A percentile compares a stretch with the other conserved stretches of the same genome.
Evolutionary conservation across 2,113 vertebrate species (phyloP).

Genomic region (rat (Rattus norvegicus)): DNA sequence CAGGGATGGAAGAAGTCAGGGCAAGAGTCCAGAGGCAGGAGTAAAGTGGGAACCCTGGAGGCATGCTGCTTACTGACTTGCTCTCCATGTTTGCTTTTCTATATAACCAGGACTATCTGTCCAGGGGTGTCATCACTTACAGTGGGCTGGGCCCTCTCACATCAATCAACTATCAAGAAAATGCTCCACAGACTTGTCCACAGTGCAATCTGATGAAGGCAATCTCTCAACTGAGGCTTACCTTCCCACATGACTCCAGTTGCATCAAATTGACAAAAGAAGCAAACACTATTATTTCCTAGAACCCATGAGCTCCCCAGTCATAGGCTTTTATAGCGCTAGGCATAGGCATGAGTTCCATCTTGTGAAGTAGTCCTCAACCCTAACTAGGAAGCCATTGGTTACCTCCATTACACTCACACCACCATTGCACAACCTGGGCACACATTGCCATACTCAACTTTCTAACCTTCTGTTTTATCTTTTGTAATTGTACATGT

Average conservation of each 20-base stretch:
- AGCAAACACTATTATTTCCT: neutral
- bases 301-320: neutral
- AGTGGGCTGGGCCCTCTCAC: too few relatives aligned
- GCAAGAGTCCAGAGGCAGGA: too few relatives aligned
- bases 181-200: too few relatives aligned
- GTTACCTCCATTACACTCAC: neutral
- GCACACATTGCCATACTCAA: neutral
- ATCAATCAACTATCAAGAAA: too few relatives aligned
- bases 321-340: neutral
- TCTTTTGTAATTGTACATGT: slow-evolving; percentile 2
- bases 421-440: neutral
- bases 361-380: neutral
- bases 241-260: too few relatives aligned
- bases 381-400: neutral
- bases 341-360: neutral
- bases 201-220: neutral
- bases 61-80: too few relatives aligned
- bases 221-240: neutral
- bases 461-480: neutral
- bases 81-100: too few relatives aligned
- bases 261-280: neutral
- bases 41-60: too few relatives aligned
- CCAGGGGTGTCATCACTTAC: too few relatives aligned
- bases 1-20: too few relatives aligned
- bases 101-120: too few relatives aligned